Percentiles rank a stretch among this genome's conserved stretches.
These are phyloP conservation scores for Corbicula japonica DNA, from an alignment of 2,888 invertebrate species.

Conservation along the genomic window DNA sequence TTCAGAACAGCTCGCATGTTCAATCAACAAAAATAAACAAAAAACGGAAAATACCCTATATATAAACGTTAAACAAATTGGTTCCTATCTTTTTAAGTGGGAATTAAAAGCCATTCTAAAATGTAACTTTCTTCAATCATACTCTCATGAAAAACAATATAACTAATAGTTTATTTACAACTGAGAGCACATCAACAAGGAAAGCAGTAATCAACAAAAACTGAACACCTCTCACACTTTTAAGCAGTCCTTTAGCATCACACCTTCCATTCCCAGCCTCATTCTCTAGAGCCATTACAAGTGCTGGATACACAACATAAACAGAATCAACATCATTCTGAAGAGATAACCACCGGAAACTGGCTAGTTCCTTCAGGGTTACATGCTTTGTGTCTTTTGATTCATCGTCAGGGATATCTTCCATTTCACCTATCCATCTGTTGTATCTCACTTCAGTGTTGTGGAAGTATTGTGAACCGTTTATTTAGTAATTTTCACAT, in stretches of 20 bases:
- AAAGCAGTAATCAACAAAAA: conserved; percentile 17
- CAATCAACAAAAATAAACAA: no score
- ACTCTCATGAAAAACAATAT: no score
- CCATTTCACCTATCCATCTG: conserved; percentile 5
- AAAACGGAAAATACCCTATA: no score
- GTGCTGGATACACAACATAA: conserved; percentile 20
- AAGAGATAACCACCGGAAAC: conserved; percentile 26
- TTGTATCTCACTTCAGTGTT: conserved; percentile 38
- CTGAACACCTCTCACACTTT: conserved; percentile 8
- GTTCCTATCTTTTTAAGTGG: no score
- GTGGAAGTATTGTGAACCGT: conserved; percentile 17
- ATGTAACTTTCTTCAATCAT: no score
- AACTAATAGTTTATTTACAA: background rate
- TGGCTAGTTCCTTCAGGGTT: conserved; percentile 31
- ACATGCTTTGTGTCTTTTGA: conserved; percentile 10
- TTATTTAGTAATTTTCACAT: conserved; percentile 33
- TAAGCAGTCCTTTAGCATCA: conserved; percentile 27
- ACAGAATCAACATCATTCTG: conserved; percentile 34
- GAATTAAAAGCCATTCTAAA: no score
- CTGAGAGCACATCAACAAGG: background rate
- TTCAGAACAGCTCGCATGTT: no score
- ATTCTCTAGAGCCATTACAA: conserved; percentile 14
- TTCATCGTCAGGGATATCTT: conserved; percentile 4
- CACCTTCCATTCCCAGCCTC: conserved; percentile 19
- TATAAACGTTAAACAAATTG: no score